These are phyloP conservation scores for Perdita meconis DNA, from an alignment of 2,888 invertebrate genomes.

Conservation along the genomic window DNA sequence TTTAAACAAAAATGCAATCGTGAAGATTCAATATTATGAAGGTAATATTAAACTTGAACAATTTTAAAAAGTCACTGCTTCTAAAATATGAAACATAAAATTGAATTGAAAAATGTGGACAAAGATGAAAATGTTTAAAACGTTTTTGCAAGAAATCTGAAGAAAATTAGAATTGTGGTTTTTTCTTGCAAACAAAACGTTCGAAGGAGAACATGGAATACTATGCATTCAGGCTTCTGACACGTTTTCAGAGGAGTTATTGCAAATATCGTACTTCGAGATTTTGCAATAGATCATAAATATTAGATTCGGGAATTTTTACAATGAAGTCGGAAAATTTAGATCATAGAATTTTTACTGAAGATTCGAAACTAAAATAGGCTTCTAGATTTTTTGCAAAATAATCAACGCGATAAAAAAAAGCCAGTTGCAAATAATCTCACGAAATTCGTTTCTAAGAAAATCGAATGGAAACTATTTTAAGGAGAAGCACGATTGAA, in stretches of 20 bases:
- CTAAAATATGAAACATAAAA: too few relatives aligned
- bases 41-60: too few relatives aligned
- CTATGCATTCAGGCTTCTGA: constrained; percentile 19
- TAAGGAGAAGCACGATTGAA: neutral
- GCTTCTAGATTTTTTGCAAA: constrained; percentile 46
- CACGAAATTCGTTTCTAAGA: neutral
- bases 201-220: constrained; percentile 6
- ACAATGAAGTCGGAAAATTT: constrained; percentile 30
- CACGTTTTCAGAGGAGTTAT: constrained; percentile 17
- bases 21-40: neutral
- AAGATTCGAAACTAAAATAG: constrained; percentile 2
- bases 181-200: constrained; percentile 22
- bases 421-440: neutral
- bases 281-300: constrained; percentile 35
- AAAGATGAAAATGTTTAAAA: too few relatives aligned
- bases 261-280: constrained; percentile 30
- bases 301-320: constrained; percentile 43
- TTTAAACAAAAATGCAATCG: neutral
- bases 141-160: constrained; percentile 24
- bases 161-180: constrained; percentile 24
- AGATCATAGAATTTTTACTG: constrained; percentile 54
- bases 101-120: constrained; percentile 1
- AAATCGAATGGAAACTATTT: neutral
- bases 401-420: neutral
- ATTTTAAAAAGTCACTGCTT: too few relatives aligned